Base-by-base conservation (phyloP, 1,140 invertebrate genomes). In the Monomorium pharaonis region DNA sequence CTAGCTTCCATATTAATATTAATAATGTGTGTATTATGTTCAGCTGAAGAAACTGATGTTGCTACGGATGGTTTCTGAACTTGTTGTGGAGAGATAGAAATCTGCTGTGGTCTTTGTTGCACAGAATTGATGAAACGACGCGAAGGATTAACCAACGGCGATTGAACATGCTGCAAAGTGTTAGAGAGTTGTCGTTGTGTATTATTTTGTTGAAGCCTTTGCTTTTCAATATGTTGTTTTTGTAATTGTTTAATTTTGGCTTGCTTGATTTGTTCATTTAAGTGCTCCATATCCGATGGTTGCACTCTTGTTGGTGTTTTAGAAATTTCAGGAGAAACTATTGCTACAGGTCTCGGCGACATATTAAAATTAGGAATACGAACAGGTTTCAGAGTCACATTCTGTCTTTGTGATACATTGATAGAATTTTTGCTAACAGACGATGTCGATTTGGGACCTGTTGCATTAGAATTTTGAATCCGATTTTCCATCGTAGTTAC, bases 261-360 rank as follows among this genome's bases (percentile, higher is more conserved):
- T 56, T 92, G 91, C 58, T 91, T 92, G 58, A 94, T 94, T 65
- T 92, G 84, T 33, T 94, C 93, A 69, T 91, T 93, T 9, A 94
- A 77, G 44, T 91, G 88, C 12, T 92, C 91, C 90, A 94, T 92
- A 33, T 92, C 93, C 3, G 90, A 83, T 44, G 88, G 85, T n/a
- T 89, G 89, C 3, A 78, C 14, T 56, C 69, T 91, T 1, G 63
- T 44, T 9, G 51, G 24, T 49, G 60, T 84, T 86, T 91, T 92
- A 33, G 49, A 60, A 42, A 78, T 89, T 74, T 84, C 76, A 5
- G 49, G 77, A 60, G 70, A 81, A 74, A 83, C 78, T 72, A 83
- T 33, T 75, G 90, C 86, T 77, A 86, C 74, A 65, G 72, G 69
- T 21, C 85, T 86, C 60, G 77, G 33, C 18, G 80, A 42, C 21